A percentile compares a stretch with the other conserved stretches of the same genome.
These are phyloP conservation scores for Odontamblyopus lacepedii DNA, from an alignment of 2,797 vertebrate species.

Conservation along the genomic window DNA sequence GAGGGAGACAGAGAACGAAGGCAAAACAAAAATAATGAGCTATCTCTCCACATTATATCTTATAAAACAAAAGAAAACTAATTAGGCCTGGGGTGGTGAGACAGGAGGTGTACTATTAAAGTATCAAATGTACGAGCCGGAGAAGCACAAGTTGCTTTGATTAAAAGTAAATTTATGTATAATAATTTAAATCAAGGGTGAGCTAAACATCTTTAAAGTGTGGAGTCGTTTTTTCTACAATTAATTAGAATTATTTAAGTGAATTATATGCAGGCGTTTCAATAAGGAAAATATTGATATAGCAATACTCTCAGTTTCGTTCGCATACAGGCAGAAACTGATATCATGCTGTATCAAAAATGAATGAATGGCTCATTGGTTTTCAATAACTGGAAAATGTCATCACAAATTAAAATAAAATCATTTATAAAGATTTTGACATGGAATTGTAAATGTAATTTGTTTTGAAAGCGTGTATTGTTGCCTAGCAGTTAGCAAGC, in stretches of 20 bases:
- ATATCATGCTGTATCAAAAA: no score
- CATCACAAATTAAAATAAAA: no score
- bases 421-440: no score
- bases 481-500: no score
- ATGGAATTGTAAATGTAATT: neutral
- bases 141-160: slow-evolving; percentile 38
- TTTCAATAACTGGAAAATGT: no score
- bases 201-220: slow-evolving; percentile 27
- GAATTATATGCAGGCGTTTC: neutral
- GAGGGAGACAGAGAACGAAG: no score
- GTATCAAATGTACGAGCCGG: slow-evolving; percentile 48
- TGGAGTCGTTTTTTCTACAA: slow-evolving; percentile 22
- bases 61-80: slow-evolving; percentile 80
- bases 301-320: no score
- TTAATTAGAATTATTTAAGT: slow-evolving; percentile 28
- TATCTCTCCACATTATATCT: slow-evolving; percentile 62
- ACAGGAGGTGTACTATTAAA: slow-evolving; percentile 82
- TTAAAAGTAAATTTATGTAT: slow-evolving; percentile 34
- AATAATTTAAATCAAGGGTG: slow-evolving; percentile 10
- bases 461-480: neutral
- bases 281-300: neutral
- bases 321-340: no score
- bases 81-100: slow-evolving; percentile 83
- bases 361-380: no score
- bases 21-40: slow-evolving; percentile 31